A percentile compares a stretch with the other conserved stretches of the same genome.
phyloP scores from a whole-genome alignment of 2,113 vertebrate genomes.

The Petrocephalus zakoni region DNA sequence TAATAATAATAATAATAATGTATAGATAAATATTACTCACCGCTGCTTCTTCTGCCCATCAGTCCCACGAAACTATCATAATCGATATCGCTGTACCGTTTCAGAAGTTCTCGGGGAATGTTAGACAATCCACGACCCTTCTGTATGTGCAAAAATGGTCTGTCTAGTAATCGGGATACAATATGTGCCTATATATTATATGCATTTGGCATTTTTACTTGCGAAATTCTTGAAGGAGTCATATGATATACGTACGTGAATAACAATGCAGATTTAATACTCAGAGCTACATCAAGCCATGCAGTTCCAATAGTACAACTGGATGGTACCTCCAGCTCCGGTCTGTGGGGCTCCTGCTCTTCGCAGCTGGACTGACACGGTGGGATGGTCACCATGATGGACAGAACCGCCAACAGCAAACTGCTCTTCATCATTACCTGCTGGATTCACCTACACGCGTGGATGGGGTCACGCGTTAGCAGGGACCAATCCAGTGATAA shows the following conservation, averaged over 20 bases:
- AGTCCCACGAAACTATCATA: conserved; percentile 53
- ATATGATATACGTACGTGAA: background rate
- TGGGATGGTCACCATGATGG: conserved; percentile 9
- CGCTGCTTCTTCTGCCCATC: conserved; percentile 48
- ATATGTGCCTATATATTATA: background rate
- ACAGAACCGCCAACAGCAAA: conserved; percentile 17
- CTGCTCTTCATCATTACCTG: conserved; percentile 12
- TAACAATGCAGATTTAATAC: background rate
- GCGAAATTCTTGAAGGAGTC: background rate
- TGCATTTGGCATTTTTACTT: background rate
- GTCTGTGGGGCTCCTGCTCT: background rate
- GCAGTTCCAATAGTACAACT: background rate
- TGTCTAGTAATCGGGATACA: background rate
- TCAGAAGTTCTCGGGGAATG: conserved; percentile 46
- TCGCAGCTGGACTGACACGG: conserved; percentile 22
- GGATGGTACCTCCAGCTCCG: background rate
- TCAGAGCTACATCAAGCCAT: background rate
- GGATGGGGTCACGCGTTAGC: background rate
- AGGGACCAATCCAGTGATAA: background rate
- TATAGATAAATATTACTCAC: conserved; percentile 36
- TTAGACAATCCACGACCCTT: conserved; percentile 33
- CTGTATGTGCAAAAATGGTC: conserved; percentile 14
- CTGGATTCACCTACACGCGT: background rate
- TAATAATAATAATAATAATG: background rate
- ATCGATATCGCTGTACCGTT: conserved; percentile 42